Base-by-base conservation (phyloP, 2,113 vertebrate genomes). In the Maylandia zebra region DNA sequence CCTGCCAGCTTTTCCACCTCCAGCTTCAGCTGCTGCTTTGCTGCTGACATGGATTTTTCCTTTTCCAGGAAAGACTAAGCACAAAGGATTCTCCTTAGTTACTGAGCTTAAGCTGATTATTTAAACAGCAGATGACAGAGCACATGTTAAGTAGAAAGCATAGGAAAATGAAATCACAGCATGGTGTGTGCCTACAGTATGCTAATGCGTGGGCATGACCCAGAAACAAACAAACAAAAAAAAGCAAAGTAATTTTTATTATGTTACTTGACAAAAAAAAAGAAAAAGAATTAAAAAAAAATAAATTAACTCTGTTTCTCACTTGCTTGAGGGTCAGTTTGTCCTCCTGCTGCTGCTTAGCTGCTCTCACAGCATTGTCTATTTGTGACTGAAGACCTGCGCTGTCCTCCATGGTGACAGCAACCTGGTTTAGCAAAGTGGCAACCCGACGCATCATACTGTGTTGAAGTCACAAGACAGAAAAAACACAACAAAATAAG, bases 341-440 rank as follows among this genome's bases (percentile, higher is more conserved):
- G 88, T 98, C 97, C 2, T 98, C 96, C 95, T 98, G 96, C 83
- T 97, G 97, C 89, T 96, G 97, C 92, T 95, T 97, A 87, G 97
- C 97, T 93, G 97, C 95, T 91, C 97, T 95, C 74, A 95, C 97
- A 55, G 96, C 96, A 85, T 93, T 95, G 34, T 97, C 97, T 84
- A 96, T 96, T 96, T 99, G 97, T 0, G 11, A 83, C 95, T 98
- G 96, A 94, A 99, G 95, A 56, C 93, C 94, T 38, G 86, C 89
- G 64, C 94, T 96, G 91, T 93, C 94, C 89, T 96, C 89, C 79
- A 96, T 84, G 53, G 95, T 95, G 79, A 94, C 95, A 79, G 98
- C 98, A 90, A 98, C 48, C 90, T 98, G 96, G 95, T 97, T 98
- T 56, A 99, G 97, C 95, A 99, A 95, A 17, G 96, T 97, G 86